Base-by-base conservation (phyloP, 2,797 vertebrate species). In the Lepidocolaptes lacrymiger region DNA sequence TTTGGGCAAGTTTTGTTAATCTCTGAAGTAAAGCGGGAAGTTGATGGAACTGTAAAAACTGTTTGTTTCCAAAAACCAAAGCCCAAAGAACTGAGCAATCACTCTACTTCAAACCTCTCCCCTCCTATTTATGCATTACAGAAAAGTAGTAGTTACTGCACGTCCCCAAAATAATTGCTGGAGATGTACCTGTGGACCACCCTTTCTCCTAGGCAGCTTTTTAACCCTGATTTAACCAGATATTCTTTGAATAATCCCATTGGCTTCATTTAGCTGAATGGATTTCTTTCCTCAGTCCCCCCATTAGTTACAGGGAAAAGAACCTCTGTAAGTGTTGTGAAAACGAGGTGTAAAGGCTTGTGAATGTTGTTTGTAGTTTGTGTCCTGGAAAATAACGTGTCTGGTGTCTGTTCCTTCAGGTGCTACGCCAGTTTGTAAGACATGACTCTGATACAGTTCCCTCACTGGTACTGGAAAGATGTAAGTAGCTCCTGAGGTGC, bases 381-480 rank as follows among this genome's bases (percentile, higher is more conserved):
- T 91, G 41, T 71, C 30, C 12, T 73, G 19, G 11, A 39, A 73
- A 7, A 59, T 96, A 79, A 88, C 16, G 1, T 3, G 55, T n/a
- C n/a, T n/a, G n/a, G n/a, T 63, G 43, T 82, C 26, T 84, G 28
- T 39, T 85, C 39, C 59, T 63, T 69, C 96, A 99, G 99, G 97
- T 99, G 36, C 85, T 99, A 49, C 98, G 93, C 64, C 99, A 99
- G 86, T 96, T 98, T 93, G 97, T 98, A 80, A 98, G 99, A 90
- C 97, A 97, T 92, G 94, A 92, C 2, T 98, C 98, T 79, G 98
- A 99, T 61, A 97, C 98, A 7, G 8, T 92, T 22, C n/a, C 28
- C 85, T 98, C 87, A 5, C 87, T 99, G 86, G 97, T 99, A 79
- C 98, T 99, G 10, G 99, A 99, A 95, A 98, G 99, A 98, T 99